Base-by-base conservation (phyloP, 2,113 vertebrate species). In the Tragelaphus imberbis region DNA sequence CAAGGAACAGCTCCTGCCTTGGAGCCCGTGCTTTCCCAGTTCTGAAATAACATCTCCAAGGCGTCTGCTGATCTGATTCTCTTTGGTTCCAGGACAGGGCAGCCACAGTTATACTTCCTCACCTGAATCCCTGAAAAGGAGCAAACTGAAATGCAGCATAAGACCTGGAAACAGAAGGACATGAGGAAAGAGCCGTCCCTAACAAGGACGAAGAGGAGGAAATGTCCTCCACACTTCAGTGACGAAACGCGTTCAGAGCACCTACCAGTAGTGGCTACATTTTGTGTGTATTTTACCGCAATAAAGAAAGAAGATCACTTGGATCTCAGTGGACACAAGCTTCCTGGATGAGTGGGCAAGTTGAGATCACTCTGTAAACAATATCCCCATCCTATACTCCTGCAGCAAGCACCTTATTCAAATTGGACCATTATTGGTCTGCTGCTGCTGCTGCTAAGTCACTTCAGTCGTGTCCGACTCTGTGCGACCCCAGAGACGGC, bases 181-280 rank as follows among this genome's bases (percentile, higher is more conserved):
- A 47, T 0, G 9, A 28, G 33, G 47, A 55, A 7, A 28, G 12
- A 61, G 36, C 16, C 10, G 1, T 6, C 14, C 33, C 33, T 28
- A 7, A 10, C 7, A 40, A 23, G 49, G 81, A n/a, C 1, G 4
- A n/a, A 0, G 33, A 13, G 33, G 12, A 9, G 4, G 10, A 19
- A 40, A 6, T 4, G 13, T 23, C 77, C 84, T 33, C 40, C n/a
- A 9, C 11, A 33, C 27, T 4, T 25, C 44, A 4, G 40, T 13
- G 12, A 25, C 2, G 15, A 13, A 1, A 9, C 0, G 1, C 21
- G 7, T n/a, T 59, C 55, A 4, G 1, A 12, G 12, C 17, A 33
- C 19, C 14, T 10, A 2, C 1, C 9, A 25, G 1, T 2, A 4
- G 47, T 49, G 25, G 17, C 7, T 49, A 23, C 40, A 27, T 36